These are phyloP conservation scores for Eutolmus rufibarbis DNA, from an alignment of 2,888 invertebrate genomes.

Conservation along the genomic window DNA sequence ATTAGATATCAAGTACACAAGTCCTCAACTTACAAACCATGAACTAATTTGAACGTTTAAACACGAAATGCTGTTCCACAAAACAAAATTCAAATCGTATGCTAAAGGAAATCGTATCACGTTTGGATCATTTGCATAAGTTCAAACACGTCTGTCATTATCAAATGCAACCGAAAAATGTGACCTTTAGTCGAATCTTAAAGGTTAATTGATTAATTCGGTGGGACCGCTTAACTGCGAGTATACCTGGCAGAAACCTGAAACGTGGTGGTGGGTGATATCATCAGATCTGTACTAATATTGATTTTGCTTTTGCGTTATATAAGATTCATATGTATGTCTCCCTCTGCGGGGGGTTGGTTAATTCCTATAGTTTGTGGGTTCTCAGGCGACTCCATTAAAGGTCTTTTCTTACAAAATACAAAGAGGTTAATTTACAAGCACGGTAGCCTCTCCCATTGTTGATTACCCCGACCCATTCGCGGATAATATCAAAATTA, in stretches of 20 bases:
- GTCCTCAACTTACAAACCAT: not conserved
- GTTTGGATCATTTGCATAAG: not conserved
- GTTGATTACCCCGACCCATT: not conserved
- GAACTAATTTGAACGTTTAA: not conserved
- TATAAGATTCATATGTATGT: not conserved
- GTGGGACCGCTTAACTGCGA: not conserved
- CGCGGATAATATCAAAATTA: not conserved
- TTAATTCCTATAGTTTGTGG: not conserved
- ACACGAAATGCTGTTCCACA: not conserved
- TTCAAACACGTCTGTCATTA: not conserved
- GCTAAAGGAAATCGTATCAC: not conserved
- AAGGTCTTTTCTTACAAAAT: not conserved
- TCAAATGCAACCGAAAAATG: not conserved
- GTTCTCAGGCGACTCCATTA: not conserved
- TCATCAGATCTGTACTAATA: not conserved
- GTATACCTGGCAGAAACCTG: not conserved
- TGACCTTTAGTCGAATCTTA: not conserved
- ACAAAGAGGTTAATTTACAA: not conserved
- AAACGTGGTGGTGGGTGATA: not conserved
- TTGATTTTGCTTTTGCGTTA: not conserved
- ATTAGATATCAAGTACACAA: not conserved
- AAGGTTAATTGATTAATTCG: not conserved
- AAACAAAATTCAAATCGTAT: no score
- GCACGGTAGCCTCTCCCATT: not conserved
- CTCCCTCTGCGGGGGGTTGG: not conserved